Evolutionary conservation across 2,888 invertebrate genomes (phyloP), one percentile per base, ranked within the genome.

Genomic region (Slavum lentiscoides): DNA sequence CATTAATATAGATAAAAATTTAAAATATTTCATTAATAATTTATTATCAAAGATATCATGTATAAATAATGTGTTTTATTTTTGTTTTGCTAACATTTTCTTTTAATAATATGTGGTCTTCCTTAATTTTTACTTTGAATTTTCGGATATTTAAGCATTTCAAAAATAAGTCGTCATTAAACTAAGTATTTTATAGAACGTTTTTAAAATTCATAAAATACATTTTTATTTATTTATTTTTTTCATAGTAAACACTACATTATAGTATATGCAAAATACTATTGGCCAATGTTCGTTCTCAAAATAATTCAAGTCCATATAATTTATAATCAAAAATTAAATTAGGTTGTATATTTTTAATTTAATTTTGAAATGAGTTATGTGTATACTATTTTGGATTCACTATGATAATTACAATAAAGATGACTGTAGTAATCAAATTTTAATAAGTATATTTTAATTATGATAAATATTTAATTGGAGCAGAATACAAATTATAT

Each of bases 361-460:
- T 61, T 2, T 59, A 30, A 49, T 43, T 37, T 39, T 58, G 7
- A 59, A 67, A 55, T 21, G 19, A 67, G 15, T n/a, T 66, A 43
- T 75, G 30, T 43, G n/a, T 59, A 75, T 59, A 43, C 8, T 59
- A 49, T 43, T 75, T 49, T 67, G 11, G 7, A 75, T 23, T 74
- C 13, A 11, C 39, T 55, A 39, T 23, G n/a, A 21, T 59, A 30
- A 75, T 49, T 4, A 49, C 23, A 59, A 30, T 49, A 23, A 43
- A 58, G n/a, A 68, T 67, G 58, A 67, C 43, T 75, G 75, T 67
- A 75, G 59, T 59, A 75, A 75, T 75, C 67, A 75, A 75, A 75
- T 74, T 66, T 37, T 21, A 74, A 67, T 75, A 58, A 58, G 39
- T 67, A 75, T 75, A 67, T 68, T 67, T 67, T 58, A 75, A 66